phyloP scores from a whole-genome alignment of 2,888 invertebrate genomes.

The Hydroisotoma schaefferi region DNA sequence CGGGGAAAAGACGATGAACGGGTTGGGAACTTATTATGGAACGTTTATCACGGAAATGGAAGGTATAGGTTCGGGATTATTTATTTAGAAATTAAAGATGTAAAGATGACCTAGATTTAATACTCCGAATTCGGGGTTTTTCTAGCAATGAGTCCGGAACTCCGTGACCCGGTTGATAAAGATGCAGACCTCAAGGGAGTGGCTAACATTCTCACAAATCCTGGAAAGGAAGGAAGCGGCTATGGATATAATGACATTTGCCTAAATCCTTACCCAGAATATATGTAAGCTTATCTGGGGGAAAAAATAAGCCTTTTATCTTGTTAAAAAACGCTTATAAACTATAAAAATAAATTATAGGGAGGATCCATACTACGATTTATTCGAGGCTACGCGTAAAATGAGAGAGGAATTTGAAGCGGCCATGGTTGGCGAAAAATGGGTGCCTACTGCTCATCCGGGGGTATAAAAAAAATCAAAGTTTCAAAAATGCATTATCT shows the following conservation, averaged over 20 bases:
- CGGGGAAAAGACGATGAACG: constrained; percentile 42
- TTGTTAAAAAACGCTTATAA: background rate
- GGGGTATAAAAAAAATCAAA: constrained; percentile 6
- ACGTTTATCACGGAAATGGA: constrained; percentile 52
- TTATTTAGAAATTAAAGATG: background rate
- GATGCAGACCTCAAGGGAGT: constrained; percentile 27
- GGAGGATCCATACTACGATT: constrained; percentile 42
- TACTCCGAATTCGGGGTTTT: background rate
- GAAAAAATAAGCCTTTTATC: background rate
- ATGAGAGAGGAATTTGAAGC: constrained; percentile 42
- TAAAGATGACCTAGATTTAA: background rate
- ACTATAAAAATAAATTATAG: constrained; percentile 7
- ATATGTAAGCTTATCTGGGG: constrained; percentile 26
- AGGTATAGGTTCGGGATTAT: constrained; percentile 26
- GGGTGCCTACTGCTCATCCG: constrained; percentile 26
- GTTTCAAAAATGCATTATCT: constrained; percentile 1
- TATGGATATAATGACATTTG: constrained; percentile 57
- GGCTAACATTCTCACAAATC: constrained; percentile 51
- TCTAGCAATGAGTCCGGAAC: constrained; percentile 47
- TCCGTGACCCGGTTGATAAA: constrained; percentile 18
- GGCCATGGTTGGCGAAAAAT: constrained; percentile 22
- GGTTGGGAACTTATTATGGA: constrained; percentile 58
- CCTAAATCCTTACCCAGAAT: constrained; percentile 55
- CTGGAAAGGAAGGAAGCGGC: constrained; percentile 55
- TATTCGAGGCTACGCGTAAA: constrained; percentile 23